Percentiles rank a stretch among this genome's conserved stretches.
These are phyloP conservation scores for Teleopsis dalmanni DNA, from an alignment of 1,140 invertebrate genomes.

Conservation along the genomic window DNA sequence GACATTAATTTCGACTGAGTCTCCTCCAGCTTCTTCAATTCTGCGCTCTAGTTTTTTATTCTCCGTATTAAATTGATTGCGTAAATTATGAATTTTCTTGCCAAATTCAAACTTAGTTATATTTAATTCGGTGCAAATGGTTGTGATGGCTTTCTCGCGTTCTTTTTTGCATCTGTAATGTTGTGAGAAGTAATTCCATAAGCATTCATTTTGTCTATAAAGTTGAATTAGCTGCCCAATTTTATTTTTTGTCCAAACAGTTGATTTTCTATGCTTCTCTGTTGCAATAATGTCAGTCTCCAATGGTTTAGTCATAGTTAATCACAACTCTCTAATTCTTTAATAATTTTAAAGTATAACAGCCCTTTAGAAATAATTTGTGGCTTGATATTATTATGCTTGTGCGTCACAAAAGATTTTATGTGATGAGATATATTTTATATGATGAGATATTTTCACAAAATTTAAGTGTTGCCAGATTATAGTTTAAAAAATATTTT, in stretches of 20 bases:
- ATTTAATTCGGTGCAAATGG: slow-evolving; percentile 23
- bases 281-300: too few relatives aligned
- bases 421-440: too few relatives aligned
- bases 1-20: slow-evolving; percentile 14
- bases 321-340: too few relatives aligned
- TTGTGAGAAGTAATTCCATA: slow-evolving; percentile 35
- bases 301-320: too few relatives aligned
- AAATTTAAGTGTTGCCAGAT: too few relatives aligned
- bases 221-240: slow-evolving; percentile 33
- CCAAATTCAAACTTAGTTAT: slow-evolving; percentile 35
- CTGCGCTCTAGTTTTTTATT: slow-evolving; percentile 34
- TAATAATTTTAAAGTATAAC: too few relatives aligned
- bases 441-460: too few relatives aligned
- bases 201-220: slow-evolving; percentile 31
- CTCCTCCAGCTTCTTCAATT: slow-evolving; percentile 21
- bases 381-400: too few relatives aligned
- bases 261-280: too few relatives aligned
- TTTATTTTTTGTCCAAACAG: slow-evolving; percentile 35
- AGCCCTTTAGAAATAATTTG: too few relatives aligned
- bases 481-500: too few relatives aligned
- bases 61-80: slow-evolving; percentile 40
- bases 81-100: slow-evolving; percentile 39
- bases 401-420: too few relatives aligned
- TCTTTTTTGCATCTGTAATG: slow-evolving; percentile 35
- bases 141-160: slow-evolving; percentile 26